These are phyloP conservation scores for Deroptyus accipitrinus DNA, from an alignment of 2,113 vertebrate species.

Conservation along the genomic window DNA sequence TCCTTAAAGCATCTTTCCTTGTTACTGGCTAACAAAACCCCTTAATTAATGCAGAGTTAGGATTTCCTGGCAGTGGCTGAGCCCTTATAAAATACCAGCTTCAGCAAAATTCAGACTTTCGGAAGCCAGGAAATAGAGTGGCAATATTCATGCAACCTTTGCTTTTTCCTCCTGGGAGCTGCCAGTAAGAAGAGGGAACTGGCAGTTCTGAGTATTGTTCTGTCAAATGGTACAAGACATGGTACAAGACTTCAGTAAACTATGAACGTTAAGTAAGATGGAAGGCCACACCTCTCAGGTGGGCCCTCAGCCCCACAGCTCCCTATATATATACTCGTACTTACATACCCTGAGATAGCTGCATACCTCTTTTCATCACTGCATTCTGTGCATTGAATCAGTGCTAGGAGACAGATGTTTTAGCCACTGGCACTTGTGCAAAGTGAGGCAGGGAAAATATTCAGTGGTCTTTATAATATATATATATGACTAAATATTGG, in stretches of 20 bases:
- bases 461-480: neutral
- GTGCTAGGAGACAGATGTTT: neutral
- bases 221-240: neutral
- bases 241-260: neutral
- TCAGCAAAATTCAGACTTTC: conserved; percentile 30
- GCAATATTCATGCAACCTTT: conserved; percentile 27
- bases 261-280: neutral
- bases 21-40: neutral
- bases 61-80: neutral
- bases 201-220: neutral
- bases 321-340: neutral
- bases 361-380: neutral
- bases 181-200: neutral
- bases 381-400: neutral
- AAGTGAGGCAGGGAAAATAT: neutral
- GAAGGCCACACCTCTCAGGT: neutral
- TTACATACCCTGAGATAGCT: neutral
- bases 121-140: neutral
- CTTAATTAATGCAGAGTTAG: conserved; percentile 13
- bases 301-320: neutral
- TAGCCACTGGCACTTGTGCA: neutral
- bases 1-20: neutral
- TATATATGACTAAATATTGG: neutral
- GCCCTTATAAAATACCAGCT: neutral
- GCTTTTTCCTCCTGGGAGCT: neutral